Evolutionary conservation across 2,113 vertebrate genomes (phyloP).

Genomic region (Podilymbus podiceps): DNA sequence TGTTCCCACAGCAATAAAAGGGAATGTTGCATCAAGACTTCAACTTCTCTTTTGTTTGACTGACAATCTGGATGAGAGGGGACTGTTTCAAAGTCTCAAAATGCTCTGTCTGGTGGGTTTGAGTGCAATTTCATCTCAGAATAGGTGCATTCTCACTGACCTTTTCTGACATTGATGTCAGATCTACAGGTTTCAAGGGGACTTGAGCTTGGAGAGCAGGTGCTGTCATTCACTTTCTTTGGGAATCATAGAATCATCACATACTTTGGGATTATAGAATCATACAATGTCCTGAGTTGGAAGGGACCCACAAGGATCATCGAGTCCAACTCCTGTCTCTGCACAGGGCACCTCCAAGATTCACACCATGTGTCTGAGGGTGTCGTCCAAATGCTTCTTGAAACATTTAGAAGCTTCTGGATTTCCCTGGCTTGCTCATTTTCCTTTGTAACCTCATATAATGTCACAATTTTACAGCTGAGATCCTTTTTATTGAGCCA

Average conservation of each 20-base stretch:
- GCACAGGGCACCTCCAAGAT: too few relatives aligned
- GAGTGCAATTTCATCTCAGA: background rate
- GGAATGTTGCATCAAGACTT: background rate
- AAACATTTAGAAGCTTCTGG: too few relatives aligned
- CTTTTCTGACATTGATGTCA: accelerated
- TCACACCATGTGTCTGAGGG: too few relatives aligned
- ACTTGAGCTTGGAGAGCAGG: background rate
- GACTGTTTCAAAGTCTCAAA: background rate
- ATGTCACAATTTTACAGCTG: background rate
- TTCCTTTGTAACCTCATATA: background rate
- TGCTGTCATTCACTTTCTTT: background rate
- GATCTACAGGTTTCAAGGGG: background rate
- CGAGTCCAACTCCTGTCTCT: too few relatives aligned
- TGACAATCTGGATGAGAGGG: background rate
- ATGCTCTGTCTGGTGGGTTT: background rate
- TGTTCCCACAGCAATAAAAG: background rate
- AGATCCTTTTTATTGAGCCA: background rate
- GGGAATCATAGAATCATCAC: background rate
- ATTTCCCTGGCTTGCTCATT: too few relatives aligned
- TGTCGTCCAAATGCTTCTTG: too few relatives aligned
- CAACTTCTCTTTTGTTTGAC: background rate
- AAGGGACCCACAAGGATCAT: too few relatives aligned
- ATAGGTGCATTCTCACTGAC: background rate
- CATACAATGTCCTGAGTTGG: too few relatives aligned
- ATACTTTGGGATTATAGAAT: too few relatives aligned